Base-by-base conservation (phyloP, 64 coral and sea anemone species). In the Montipora efflorescens region DNA sequence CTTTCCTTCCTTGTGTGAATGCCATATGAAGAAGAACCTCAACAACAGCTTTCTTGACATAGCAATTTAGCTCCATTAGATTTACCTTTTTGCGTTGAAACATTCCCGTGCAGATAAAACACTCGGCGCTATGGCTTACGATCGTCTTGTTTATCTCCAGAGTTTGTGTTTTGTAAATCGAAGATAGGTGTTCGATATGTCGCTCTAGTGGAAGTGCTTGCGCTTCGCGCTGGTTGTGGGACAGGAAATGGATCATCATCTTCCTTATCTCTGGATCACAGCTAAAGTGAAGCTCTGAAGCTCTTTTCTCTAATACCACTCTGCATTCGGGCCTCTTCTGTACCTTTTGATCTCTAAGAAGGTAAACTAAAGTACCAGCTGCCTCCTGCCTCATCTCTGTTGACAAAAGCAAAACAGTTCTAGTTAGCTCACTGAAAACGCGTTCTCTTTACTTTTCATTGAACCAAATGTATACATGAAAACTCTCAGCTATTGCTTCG, bases 271-370 rank as follows among this genome's bases (percentile, higher is more conserved):
- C 62, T 8, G 47, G 18, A 46, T 86, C 82, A 12, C 66, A 64
- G 67, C 43, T 20, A 22, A 86, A 86, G 7, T 51, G 45, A 14
- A 86, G 7, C n/a, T 50, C 64, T 22, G 82, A 86, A 10, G 61
- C 48, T 15, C 67, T 4, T 7, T 47, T 7, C 66, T 86, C 82
- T 2, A 86, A 12, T 46, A 86, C 22, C 8, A 11, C 62, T 71
- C 82, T 48, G 44, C 82, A 71, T 48, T 86, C 82, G n/a, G 82
- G 82, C 20, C 47, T 86, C 45, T 23, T 52, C 44, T 70, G 82
- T 7, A 86, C 13, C 4, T 48, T 86, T 23, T 48, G 12, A 43
- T 86, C 66, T n/a, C 18, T 48, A 1, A 86, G 62, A n/a, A 86
- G 45, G 46, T 86, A 68, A 5, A 50, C 47, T 68, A 86, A 50